These are phyloP conservation scores for Rotaria socialis DNA, from an alignment of 2,888 invertebrate species.

Conservation along the genomic window DNA sequence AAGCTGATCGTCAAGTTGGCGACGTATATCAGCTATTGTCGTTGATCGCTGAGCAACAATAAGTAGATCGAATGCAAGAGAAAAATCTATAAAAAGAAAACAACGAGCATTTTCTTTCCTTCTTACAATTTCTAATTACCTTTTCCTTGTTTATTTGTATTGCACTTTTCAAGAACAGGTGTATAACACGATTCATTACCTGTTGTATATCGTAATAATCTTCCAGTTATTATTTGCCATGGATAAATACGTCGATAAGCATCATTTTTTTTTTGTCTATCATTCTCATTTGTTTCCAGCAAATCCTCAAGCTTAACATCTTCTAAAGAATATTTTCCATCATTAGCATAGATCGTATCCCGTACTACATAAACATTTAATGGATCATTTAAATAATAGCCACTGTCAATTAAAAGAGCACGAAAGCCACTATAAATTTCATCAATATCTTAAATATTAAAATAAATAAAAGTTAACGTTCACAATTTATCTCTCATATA, in stretches of 20 bases:
- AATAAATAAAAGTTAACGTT: neutral
- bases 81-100: neutral
- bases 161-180: constrained; percentile 24
- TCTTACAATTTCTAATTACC: neutral
- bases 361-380: neutral
- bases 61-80: neutral
- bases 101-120: neutral
- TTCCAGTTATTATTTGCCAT: neutral
- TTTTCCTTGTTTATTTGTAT: neutral
- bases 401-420: neutral
- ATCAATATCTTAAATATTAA: neutral
- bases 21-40: neutral
- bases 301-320: neutral
- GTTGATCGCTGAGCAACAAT: neutral
- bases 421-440: neutral
- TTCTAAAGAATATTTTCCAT: constrained; percentile 2
- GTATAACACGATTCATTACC: constrained; percentile 33
- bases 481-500: neutral
- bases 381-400: constrained; percentile 4
- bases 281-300: neutral
- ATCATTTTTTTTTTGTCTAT: neutral
- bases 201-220: neutral
- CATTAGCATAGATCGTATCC: neutral
- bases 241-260: neutral
- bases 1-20: neutral